A percentile compares a stretch with the other conserved stretches of the same genome.
Conservation (phyloP, 1,140 invertebrate species). For the Oncopodura yosiiana region DNA sequence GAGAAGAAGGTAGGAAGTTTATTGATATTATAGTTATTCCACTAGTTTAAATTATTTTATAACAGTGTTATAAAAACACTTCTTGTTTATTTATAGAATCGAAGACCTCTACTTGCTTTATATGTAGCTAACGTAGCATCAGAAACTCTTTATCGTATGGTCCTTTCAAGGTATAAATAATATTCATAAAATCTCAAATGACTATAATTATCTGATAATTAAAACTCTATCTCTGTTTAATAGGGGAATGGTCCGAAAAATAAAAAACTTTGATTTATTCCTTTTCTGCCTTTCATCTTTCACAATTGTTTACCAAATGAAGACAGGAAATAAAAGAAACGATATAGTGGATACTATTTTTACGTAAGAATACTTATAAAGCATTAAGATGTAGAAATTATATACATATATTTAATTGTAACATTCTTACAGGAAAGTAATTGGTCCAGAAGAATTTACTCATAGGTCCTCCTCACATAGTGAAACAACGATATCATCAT, state of each 20-base stretch:
- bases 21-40: too few relatives aligned
- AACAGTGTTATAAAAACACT: too few relatives aligned
- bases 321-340: constrained; percentile 25
- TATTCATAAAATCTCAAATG: background rate
- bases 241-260: constrained; percentile 28
- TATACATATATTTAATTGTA: background rate
- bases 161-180: constrained; percentile 50
- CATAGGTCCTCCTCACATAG: too few relatives aligned
- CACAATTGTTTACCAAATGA: constrained; percentile 33
- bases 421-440: constrained; percentile 23
- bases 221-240: background rate
- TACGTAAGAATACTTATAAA: constrained; percentile 15
- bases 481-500: background rate
- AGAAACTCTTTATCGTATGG: constrained; percentile 66
- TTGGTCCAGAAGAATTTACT: constrained; percentile 29
- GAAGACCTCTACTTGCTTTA: constrained; percentile 57
- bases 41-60: too few relatives aligned
- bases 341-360: constrained; percentile 34
- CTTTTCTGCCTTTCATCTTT: constrained; percentile 23
- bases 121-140: constrained; percentile 74
- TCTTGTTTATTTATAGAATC: too few relatives aligned
- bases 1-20: too few relatives aligned
- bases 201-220: background rate
- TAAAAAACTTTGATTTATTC: constrained; percentile 34
- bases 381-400: background rate